A percentile compares a stretch with the other conserved stretches of the same genome.
These are phyloP conservation scores for Clitarchus hookeri DNA, from an alignment of 2,888 invertebrate genomes.

Conservation along the genomic window DNA sequence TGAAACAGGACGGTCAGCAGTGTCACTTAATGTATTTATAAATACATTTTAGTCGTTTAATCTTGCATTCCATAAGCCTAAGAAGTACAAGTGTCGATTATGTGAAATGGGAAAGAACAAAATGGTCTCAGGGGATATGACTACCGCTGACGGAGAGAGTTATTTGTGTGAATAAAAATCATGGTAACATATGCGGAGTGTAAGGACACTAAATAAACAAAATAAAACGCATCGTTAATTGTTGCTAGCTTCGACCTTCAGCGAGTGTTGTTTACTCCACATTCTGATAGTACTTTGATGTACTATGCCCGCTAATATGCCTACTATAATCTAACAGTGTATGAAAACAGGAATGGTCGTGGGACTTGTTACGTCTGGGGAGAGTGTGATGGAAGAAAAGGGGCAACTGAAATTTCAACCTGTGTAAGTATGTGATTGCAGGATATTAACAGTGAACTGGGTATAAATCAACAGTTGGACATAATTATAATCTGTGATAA, in stretches of 20 bases:
- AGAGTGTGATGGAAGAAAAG: too few species aligned
- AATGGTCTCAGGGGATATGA: background rate
- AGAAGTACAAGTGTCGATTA: background rate
- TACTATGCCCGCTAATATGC: background rate
- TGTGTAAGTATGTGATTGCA: too few species aligned
- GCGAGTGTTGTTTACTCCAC: background rate
- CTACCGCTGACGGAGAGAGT: background rate
- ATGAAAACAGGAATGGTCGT: background rate
- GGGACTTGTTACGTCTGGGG: too few species aligned
- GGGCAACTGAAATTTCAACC: background rate
- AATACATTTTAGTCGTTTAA: background rate
- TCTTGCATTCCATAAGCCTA: constrained; percentile 9
- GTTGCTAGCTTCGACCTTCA: constrained; percentile 6
- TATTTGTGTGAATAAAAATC: constrained; percentile 10
- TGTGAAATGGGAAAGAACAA: background rate
- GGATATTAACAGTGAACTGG: background rate
- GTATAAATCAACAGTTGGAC: too few species aligned
- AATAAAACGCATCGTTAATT: background rate
- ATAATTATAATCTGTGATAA: background rate
- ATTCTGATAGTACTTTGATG: background rate
- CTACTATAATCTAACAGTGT: constrained; percentile 1
- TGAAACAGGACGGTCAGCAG: background rate
- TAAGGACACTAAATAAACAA: background rate
- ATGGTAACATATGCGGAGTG: background rate
- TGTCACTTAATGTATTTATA: constrained; percentile 19